Percentiles rank a stretch among this genome's conserved stretches.
phyloP scores from a whole-genome alignment of 2,888 invertebrate genomes.

The Eristalis arbustorum region DNA sequence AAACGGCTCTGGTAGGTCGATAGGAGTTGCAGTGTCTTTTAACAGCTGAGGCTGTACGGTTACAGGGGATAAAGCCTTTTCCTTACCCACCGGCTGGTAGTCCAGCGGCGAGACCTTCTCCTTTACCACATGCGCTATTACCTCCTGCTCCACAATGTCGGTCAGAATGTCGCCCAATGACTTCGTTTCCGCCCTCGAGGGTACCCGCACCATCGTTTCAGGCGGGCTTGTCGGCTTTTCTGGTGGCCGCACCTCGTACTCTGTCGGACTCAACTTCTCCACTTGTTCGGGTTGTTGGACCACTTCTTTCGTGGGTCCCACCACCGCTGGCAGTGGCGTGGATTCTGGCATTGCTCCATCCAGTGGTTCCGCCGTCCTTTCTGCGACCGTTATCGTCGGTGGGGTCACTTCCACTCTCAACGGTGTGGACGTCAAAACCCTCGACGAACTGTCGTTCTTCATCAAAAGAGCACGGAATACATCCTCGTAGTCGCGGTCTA shows the following conservation, averaged over 20 bases:
- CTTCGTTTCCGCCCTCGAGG: slow-evolving; percentile 3
- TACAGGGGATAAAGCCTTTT: not conserved
- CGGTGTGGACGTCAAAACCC: not conserved
- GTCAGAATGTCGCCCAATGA: slow-evolving; percentile 32
- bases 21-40: not conserved
- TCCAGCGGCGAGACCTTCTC: not conserved
- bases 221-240: not conserved
- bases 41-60: not conserved
- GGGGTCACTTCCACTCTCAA: not conserved
- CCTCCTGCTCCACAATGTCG: slow-evolving; percentile 25
- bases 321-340: not conserved
- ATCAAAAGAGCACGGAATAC: not conserved
- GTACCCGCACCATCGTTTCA: not conserved
- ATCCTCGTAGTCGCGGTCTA: slow-evolving; percentile 18
- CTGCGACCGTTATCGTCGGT: not conserved
- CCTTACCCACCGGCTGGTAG: not conserved
- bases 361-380: not conserved
- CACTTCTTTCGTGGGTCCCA: not conserved
- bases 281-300: not conserved
- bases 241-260: not conserved
- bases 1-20: not conserved
- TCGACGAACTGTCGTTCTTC: not conserved
- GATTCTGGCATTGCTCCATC: not conserved
- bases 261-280: not conserved
- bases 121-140: not conserved